A percentile compares a stretch with the other conserved stretches of the same genome.
Evolutionary conservation across 1,140 invertebrate genomes (phyloP).

Genomic region (Tetramorium simillimum): DNA sequence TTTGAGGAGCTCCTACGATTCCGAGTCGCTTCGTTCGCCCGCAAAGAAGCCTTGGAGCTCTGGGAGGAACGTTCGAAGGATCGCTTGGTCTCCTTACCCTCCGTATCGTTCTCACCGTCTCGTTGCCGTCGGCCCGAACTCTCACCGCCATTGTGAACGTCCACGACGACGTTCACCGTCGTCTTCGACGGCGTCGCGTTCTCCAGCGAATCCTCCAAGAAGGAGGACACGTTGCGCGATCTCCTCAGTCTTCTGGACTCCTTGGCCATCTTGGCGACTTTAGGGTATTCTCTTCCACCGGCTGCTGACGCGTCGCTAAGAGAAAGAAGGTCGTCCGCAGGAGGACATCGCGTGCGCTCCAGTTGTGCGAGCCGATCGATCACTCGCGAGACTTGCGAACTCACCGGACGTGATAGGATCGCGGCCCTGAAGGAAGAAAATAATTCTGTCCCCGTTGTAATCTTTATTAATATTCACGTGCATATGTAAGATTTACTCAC

Average conservation of each 20-base stretch:
- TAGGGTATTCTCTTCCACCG: not conserved
- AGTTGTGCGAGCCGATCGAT: slow-evolving; percentile 34
- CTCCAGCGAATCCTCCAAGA: slow-evolving; percentile 51
- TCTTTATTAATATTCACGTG: not conserved
- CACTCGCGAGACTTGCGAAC: not conserved
- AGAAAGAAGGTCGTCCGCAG: not conserved
- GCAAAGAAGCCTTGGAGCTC: slow-evolving; percentile 15
- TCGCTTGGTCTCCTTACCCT: not conserved
- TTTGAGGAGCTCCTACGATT: not conserved
- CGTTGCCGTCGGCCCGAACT: slow-evolving; percentile 7
- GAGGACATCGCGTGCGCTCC: slow-evolving; percentile 24
- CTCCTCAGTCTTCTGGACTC: slow-evolving; percentile 14
- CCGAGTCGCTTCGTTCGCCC: not conserved
- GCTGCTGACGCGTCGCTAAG: not conserved
- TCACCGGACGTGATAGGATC: not conserved
- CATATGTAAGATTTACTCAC: not conserved
- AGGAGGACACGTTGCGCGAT: slow-evolving; percentile 38
- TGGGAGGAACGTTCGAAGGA: not conserved
- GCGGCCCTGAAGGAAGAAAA: not conserved
- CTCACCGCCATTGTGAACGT: slow-evolving; percentile 75
- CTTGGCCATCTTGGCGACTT: slow-evolving; percentile 20
- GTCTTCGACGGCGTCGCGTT: slow-evolving; percentile 46
- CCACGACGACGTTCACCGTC: slow-evolving; percentile 77
- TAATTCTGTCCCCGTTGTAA: slow-evolving; percentile 6
- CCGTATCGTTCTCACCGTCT: not conserved